Evolutionary conservation across 2,797 vertebrate species (phyloP), one percentile per base, ranked within the genome.

Genomic region (Champsocephalus gunnari): DNA sequence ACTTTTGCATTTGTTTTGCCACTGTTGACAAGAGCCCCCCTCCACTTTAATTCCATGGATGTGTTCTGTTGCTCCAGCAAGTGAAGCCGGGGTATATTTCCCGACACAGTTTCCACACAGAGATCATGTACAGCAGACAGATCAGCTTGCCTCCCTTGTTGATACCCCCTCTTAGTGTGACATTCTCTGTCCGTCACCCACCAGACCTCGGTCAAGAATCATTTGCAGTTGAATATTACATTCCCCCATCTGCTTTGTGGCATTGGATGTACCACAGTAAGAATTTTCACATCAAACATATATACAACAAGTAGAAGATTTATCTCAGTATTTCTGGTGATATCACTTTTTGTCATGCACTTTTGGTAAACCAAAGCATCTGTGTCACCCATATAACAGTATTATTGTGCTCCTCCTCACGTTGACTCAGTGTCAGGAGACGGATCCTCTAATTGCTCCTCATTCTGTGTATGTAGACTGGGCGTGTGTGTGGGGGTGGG

Each of bases 361-460:
- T 44, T 12, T 54, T 24, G 19, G 12, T 28, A 47, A 21, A 60
- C 14, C 13, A 47, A 60, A 64, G 12, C 9, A 48, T 44, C 45
- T 47, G n/a, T 38, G 10, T 72, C 57, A 12, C 24, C 50, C 7
- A 3, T 7, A 34, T 17, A n/a, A 9, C 50, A 19, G 8, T 71
- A 28, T 48, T 67, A 44, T 63, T 73, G 49, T 64, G 50, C 71
- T 68, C 11, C 34, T 73, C 41, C 50, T 78, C 32, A 81, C 80
- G 38, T 74, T 54, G n/a, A 56, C 51, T 77, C 55, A 63, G 24
- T 64, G 45, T 73, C 53, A 83, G 12, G 41, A 78, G 44, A 56
- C 72, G 2, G 14, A 68, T 57, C 44, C 53, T 79, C 62, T 75
- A 79, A 85, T 88, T 88, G 56, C 67, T 79, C 28, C 21, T 77